Evolutionary conservation across 64 coral and sea anemone species (phyloP).

Genomic region (Montipora cactus): DNA sequence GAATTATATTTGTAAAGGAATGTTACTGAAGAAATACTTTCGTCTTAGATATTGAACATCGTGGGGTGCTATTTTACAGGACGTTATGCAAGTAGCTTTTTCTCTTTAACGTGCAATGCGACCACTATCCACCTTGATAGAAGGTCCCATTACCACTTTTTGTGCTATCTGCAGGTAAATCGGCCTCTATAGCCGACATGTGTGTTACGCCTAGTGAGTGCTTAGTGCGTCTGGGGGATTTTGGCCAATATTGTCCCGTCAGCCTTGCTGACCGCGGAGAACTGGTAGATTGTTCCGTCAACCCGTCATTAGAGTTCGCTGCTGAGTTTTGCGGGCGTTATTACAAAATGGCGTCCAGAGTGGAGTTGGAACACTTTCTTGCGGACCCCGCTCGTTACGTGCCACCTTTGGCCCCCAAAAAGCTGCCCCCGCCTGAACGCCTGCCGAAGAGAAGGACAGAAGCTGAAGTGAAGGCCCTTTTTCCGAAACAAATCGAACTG

Average conservation of each 20-base stretch:
- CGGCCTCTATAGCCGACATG: conserved; percentile 92
- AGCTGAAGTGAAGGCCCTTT: conserved; percentile 88
- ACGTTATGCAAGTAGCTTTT: no score
- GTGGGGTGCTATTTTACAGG: no score
- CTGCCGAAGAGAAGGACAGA: conserved; percentile 77
- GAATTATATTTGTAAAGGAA: no score
- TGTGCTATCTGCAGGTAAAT: conserved; percentile 70
- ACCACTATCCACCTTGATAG: neutral
- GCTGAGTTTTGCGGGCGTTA: conserved; percentile 97
- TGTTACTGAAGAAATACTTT: no score
- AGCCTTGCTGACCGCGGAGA: conserved; percentile 91
- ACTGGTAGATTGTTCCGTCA: conserved; percentile 92
- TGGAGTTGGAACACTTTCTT: conserved; percentile 85
- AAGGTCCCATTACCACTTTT: neutral
- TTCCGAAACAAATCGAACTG: conserved; percentile 91
- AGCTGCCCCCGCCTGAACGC: conserved; percentile 76
- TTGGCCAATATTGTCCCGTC: conserved; percentile 92
- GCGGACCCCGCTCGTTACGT: conserved; percentile 85
- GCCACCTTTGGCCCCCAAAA: conserved; percentile 80
- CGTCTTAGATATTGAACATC: no score
- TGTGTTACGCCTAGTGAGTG: conserved; percentile 91
- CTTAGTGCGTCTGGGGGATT: conserved; percentile 83
- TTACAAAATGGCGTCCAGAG: conserved; percentile 90
- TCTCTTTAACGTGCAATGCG: no score
- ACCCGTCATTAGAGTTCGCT: conserved; percentile 82